Evolutionary conservation across 2,888 invertebrate species (phyloP), one percentile per base, ranked within the genome.

Genomic region (Pteria penguin): DNA sequence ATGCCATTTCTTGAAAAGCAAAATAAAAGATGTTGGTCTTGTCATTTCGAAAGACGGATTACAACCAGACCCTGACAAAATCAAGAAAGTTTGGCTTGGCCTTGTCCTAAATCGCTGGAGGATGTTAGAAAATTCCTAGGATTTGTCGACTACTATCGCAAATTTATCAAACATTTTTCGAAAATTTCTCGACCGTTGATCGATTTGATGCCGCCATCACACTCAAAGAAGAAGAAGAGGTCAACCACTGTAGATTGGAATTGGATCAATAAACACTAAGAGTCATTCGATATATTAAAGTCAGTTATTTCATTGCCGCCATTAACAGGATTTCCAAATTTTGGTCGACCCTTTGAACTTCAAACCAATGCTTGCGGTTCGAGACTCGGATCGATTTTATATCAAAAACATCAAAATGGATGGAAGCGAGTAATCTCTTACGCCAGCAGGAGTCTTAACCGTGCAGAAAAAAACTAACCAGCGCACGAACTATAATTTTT

Each of bases 21-120:
- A 61, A 29, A 65, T 78, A 45, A 72, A 63, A 24, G 76, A 71
- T 31, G 22, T 76, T 22, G 78, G 78, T 22, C 52, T n/a, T 57
- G n/a, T 22, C 8, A 22, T 57, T 57, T 57, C 57, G 5, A 57
- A 57, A 57, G 57, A 57, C 5, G 71, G 71, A 11, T 24, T 62
- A 4, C 24, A 58, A 69, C 22, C 33, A 26, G 62, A 71, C 29
- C 63, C 62, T 1, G 54, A 11, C 18, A 73, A 68, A 52, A 29
- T 68, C 22, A 67, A 67, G 27, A 69, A 68, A 26, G 61, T 75
- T 32, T 36, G 11, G 70, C 75, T 36, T 70, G 72, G 68, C 75
- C 70, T 18, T 27, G 27, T 31, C 78, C 75, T 14, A 58, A 60
- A n/a, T 61, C 55, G 29, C 63, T 62, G 22, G 73, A 74, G n/a